phyloP scores from a whole-genome alignment of 2,888 invertebrate genomes.

The Antheraea yamamai region DNA sequence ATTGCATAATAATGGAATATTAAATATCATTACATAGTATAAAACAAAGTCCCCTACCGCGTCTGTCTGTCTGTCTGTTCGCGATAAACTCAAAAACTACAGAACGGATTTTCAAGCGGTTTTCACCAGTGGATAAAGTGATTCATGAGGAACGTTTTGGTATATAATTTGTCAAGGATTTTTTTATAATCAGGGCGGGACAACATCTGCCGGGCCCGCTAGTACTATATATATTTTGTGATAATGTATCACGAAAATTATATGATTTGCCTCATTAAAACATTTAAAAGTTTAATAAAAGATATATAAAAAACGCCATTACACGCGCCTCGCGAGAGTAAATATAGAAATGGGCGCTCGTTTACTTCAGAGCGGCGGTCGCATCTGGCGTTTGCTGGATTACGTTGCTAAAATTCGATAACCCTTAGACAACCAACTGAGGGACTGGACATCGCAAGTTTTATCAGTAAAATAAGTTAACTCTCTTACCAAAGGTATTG shows the following conservation, averaged over 20 bases:
- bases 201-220: too few species aligned
- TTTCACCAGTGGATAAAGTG: too few species aligned
- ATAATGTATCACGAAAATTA: background rate
- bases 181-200: too few species aligned
- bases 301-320: constrained; percentile 66
- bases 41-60: too few species aligned
- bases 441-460: constrained; percentile 56
- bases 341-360: constrained; percentile 67
- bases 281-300: constrained; percentile 28
- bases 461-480: constrained; percentile 39
- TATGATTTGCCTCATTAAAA: constrained; percentile 17
- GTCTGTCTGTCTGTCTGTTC: too few species aligned
- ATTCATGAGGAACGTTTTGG: too few species aligned
- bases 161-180: too few species aligned
- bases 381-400: constrained; percentile 69
- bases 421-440: constrained; percentile 69
- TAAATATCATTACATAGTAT: too few species aligned
- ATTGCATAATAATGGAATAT: too few species aligned
- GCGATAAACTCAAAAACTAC: too few species aligned
- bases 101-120: too few species aligned
- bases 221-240: background rate
- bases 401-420: constrained; percentile 76
- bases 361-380: constrained; percentile 57
- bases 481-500: background rate
- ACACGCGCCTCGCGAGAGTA: constrained; percentile 47